Evolutionary conservation across 2,113 vertebrate species (phyloP).

Genomic region (Heteronetta atricapilla): DNA sequence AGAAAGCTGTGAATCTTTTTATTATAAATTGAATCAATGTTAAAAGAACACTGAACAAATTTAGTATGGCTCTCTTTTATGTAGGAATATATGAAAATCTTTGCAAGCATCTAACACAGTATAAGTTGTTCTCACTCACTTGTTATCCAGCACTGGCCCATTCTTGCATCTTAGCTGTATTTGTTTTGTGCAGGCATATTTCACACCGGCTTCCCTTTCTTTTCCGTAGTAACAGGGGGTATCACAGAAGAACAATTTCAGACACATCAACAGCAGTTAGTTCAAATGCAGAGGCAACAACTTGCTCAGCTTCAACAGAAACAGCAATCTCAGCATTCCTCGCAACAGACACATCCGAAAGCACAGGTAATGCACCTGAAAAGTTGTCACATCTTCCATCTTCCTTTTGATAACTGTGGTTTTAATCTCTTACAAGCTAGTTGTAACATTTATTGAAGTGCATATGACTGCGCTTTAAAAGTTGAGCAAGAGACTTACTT

Average conservation of each 20-base stretch:
- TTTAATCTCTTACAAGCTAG: accelerated
- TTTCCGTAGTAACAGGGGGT: slow-evolving; percentile 80
- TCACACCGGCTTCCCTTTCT: not conserved
- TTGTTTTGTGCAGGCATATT: not conserved
- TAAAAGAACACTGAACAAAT: not conserved
- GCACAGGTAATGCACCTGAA: slow-evolving; percentile 75
- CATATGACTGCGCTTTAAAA: not conserved
- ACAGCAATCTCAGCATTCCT: slow-evolving; percentile 82
- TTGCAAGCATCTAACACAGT: not conserved
- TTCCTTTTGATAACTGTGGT: not conserved
- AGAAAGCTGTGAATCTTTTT: not conserved
- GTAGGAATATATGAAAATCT: accelerated
- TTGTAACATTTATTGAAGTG: not conserved
- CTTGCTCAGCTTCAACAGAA: slow-evolving; percentile 90
- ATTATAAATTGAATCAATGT: not conserved
- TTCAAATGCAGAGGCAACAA: slow-evolving; percentile 91
- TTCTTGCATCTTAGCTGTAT: accelerated
- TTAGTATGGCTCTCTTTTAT: not conserved
- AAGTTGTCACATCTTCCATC: accelerated
- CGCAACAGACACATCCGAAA: slow-evolving; percentile 80
- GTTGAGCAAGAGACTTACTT: not conserved
- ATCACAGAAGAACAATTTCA: slow-evolving; percentile 94
- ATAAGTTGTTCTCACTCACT: not conserved
- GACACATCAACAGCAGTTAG: slow-evolving; percentile 90
- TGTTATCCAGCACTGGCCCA: accelerated